Evolutionary conservation across 2,888 invertebrate genomes (phyloP).

Genomic region (Tethea ocularis): DNA sequence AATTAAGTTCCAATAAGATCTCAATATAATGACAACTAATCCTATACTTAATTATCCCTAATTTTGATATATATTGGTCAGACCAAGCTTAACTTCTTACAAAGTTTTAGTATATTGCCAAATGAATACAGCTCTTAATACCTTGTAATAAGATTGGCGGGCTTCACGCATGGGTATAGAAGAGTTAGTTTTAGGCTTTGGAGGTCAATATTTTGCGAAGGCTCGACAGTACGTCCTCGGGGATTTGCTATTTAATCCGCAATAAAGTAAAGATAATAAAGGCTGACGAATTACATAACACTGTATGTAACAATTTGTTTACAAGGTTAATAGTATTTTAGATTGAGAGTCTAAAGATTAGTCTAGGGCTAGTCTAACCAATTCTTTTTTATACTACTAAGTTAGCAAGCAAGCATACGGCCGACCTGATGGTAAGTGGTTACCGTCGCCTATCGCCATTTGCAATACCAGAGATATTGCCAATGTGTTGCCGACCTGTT

Average conservation of each 20-base stretch:
- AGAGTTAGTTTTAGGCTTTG: constrained; percentile 7
- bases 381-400: too few species aligned
- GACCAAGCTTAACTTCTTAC: neutral
- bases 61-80: constrained; percentile 14
- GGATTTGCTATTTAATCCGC: constrained; percentile 34
- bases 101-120: neutral
- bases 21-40: constrained; percentile 9
- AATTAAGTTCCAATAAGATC: constrained; percentile 3
- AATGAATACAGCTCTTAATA: constrained; percentile 10
- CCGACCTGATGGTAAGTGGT: too few species aligned
- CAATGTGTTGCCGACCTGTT: too few species aligned
- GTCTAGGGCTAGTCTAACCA: too few species aligned
- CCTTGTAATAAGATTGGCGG: neutral
- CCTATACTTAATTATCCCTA: constrained; percentile 13
- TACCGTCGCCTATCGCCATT: too few species aligned
- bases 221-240: constrained; percentile 22
- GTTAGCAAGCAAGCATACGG: too few species aligned
- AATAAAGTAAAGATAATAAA: constrained; percentile 31
- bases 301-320: neutral
- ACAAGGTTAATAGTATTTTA: too few species aligned
- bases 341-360: too few species aligned
- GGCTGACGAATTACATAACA: constrained; percentile 7
- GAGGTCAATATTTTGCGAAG: constrained; percentile 31
- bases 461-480: too few species aligned
- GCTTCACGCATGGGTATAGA: neutral